These are phyloP conservation scores for Coelogynopora nodosa DNA, from an alignment of 2,888 invertebrate genomes.

Conservation along the genomic window DNA sequence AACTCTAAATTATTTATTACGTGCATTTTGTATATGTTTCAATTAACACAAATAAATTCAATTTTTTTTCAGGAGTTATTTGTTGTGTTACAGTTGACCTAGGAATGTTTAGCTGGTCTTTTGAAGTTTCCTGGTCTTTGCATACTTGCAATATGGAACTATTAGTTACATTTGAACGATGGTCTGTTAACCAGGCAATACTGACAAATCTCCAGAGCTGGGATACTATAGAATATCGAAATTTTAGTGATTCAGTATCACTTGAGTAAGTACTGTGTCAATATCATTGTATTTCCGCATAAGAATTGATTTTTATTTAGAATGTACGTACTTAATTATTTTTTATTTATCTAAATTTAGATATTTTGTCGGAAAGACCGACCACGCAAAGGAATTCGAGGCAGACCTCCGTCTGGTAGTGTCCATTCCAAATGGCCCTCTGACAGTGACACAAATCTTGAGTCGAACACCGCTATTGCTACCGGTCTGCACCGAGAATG, in stretches of 20 bases:
- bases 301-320: neutral
- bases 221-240: neutral
- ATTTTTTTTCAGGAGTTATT: neutral
- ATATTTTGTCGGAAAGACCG: neutral
- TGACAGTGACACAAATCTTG: neutral
- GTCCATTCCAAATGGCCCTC: neutral
- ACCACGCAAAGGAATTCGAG: conserved; percentile 4
- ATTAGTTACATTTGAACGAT: neutral
- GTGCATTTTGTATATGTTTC: no score
- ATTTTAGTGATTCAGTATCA: neutral
- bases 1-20: no score
- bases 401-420: neutral
- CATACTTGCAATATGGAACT: neutral
- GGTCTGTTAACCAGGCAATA: neutral
- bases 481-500: neutral
- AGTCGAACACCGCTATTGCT: neutral
- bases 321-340: neutral
- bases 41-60: no score
- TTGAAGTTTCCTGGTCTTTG: neutral
- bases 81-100: neutral
- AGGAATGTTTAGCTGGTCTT: neutral
- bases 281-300: no score
- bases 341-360: neutral
- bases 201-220: neutral
- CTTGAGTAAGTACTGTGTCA: neutral